Evolutionary conservation across 2,888 invertebrate genomes (phyloP).

Genomic region (Myopa testacea): DNA sequence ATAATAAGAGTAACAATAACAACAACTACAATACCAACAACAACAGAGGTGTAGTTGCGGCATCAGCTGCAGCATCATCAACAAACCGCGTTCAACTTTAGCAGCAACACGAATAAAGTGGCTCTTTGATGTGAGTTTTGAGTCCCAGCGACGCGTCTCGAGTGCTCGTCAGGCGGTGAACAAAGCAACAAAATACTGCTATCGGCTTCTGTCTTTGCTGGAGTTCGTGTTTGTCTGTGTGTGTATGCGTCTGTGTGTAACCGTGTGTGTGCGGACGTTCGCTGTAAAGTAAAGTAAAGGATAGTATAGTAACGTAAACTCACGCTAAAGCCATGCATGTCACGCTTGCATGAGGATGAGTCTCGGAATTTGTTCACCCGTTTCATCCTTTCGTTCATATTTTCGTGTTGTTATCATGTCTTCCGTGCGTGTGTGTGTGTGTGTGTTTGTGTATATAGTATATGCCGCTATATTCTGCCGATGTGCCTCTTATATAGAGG

Average conservation of each 20-base stretch:
- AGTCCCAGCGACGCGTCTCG: too few relatives aligned
- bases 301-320: too few relatives aligned
- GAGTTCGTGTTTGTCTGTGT: not conserved
- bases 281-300: too few relatives aligned
- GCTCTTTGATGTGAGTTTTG: too few relatives aligned
- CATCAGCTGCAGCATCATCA: not conserved
- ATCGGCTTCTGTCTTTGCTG: too few relatives aligned
- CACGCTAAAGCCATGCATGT: too few relatives aligned
- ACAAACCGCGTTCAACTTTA: not conserved
- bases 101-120: not conserved
- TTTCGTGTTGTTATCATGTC: not conserved
- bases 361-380: too few relatives aligned
- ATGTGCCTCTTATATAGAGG: too few relatives aligned
- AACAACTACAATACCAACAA: not conserved
- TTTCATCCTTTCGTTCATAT: too few relatives aligned
- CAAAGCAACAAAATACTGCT: not conserved
- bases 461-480: too few relatives aligned
- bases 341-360: too few relatives aligned
- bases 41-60: not conserved
- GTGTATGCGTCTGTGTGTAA: not conserved
- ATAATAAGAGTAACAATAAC: not conserved
- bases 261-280: too few relatives aligned
- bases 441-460: not conserved
- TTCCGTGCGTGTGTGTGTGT: not conserved
- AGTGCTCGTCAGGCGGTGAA: not conserved